Base-by-base conservation (phyloP, 1,140 invertebrate genomes). In the Bathynomus jamesi region DNA sequence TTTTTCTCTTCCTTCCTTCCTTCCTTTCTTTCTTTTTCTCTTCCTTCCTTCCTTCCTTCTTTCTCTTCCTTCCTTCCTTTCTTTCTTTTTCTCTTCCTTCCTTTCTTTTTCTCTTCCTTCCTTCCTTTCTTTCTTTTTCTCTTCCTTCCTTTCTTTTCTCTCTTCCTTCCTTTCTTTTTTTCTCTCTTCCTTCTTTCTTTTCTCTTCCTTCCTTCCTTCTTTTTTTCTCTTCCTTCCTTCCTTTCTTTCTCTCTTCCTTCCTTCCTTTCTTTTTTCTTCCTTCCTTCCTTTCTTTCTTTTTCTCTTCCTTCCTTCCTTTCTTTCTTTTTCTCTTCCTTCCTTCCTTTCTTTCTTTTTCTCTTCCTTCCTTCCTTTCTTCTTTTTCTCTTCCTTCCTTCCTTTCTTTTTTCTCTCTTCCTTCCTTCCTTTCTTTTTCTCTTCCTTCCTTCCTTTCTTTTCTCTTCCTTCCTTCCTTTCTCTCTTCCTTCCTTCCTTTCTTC, bases 11-110 rank as follows among this genome's bases (percentile, higher is more conserved):
- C 30, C n/a, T 31, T 71, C 30, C 46, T 71, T 32, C 68, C 29
- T 29, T 71, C 68, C 70, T 40, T 31, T 31, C 30, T 21, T 71
- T 32, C 40, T 40, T 70, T 8, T 46, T 66, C 7, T 71, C 28
- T 5, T 28, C 28, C 32, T 61, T 32, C 30, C 60, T 24, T 62
- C 17, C 8, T 8, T 21, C 61, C 7, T 62, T 8, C 24, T 24
- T 27, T 21, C 5, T 62, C 17, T 27, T 8, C 24, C 25, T 27
- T 21, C 21, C 5, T 21, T 8, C 24, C 61, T 62, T 21, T 27
- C 61, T 62, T 21, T 27, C 25, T 62, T 8, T 62, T 24, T 62
- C 25, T 21, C 25, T 27, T 21, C 8, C 25, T 27, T 21, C 24
- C 61, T 24, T 27, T 21, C 17, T 62, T 8, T 21, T 24, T 21